A percentile compares a stretch with the other conserved stretches of the same genome.
phyloP scores from a whole-genome alignment of 1,140 invertebrate species.

The Drosophila burlai region DNA sequence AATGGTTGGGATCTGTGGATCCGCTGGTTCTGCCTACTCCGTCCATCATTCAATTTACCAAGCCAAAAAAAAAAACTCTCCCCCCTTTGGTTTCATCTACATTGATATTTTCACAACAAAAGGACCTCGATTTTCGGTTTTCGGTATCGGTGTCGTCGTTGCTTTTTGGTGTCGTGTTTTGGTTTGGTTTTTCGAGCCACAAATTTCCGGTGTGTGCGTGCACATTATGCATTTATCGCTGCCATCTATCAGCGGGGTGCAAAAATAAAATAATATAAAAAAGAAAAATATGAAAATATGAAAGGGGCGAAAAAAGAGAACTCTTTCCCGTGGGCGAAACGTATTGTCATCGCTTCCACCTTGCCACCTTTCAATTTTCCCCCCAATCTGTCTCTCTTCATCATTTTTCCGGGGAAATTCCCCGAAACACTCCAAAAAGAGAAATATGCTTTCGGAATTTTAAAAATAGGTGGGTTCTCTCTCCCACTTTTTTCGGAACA shows the following conservation, averaged over 20 bases:
- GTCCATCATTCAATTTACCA: slow-evolving; percentile 74
- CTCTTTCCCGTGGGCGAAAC: slow-evolving; percentile 58
- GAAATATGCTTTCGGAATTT: slow-evolving; percentile 23
- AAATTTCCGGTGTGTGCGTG: slow-evolving; percentile 62
- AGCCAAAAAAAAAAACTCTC: background rate
- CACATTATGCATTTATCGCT: slow-evolving; percentile 75
- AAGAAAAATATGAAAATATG: slow-evolving; percentile 2
- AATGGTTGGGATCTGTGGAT: slow-evolving; percentile 37
- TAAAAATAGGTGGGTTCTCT: slow-evolving; percentile 9
- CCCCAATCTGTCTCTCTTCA: slow-evolving; percentile 35
- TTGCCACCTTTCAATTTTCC: slow-evolving; percentile 24
- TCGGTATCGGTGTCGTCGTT: slow-evolving; percentile 7
- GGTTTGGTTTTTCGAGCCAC: slow-evolving; percentile 59
- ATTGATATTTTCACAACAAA: slow-evolving; percentile 48
- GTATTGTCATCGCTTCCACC: slow-evolving; percentile 44
- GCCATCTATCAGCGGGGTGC: slow-evolving; percentile 71
- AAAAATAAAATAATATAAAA: slow-evolving; percentile 27
- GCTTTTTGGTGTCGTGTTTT: slow-evolving; percentile 48
- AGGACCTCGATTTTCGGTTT: slow-evolving; percentile 22
- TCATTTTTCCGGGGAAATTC: slow-evolving; percentile 7
- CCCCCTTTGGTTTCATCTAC: background rate
- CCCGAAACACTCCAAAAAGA: slow-evolving; percentile 13
- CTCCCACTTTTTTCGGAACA: background rate
- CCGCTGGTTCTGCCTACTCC: slow-evolving; percentile 12
- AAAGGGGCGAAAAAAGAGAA: slow-evolving; percentile 3